Evolutionary conservation across 2,797 vertebrate species (phyloP).

Genomic region (Ctenopoma kingsleyae): DNA sequence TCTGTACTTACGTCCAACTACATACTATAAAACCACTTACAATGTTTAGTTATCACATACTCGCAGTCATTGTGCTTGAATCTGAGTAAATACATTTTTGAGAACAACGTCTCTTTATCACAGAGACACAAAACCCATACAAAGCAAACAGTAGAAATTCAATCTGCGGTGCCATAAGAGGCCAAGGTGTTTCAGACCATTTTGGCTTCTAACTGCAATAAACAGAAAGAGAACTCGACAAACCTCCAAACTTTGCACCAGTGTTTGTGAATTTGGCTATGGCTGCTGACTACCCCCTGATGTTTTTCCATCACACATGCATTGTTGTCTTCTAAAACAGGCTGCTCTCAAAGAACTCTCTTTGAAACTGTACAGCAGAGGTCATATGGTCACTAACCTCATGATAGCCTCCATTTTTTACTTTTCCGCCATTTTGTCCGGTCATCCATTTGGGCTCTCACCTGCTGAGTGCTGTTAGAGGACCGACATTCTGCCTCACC

Average conservation of each 20-base stretch:
- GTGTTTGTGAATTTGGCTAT: conserved; percentile 23
- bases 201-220: neutral
- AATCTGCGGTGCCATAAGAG: neutral
- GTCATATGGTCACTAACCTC: conserved; percentile 38
- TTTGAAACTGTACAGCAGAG: conserved; percentile 40
- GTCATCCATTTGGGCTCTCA: conserved; percentile 38
- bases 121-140: conserved; percentile 3
- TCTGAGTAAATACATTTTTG: neutral
- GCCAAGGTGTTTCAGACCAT: neutral
- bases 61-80: neutral
- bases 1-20: neutral
- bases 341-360: conserved; percentile 21
- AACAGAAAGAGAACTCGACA: conserved; percentile 10
- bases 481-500: conserved; percentile 40
- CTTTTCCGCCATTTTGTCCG: conserved; percentile 46
- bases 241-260: conserved; percentile 24
- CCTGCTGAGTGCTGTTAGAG: conserved; percentile 58
- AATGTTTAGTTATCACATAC: neutral
- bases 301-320: conserved; percentile 62
- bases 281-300: conserved; percentile 36
- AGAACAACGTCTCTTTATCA: neutral
- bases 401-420: conserved; percentile 45
- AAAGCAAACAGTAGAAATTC: neutral
- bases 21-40: neutral
- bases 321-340: conserved; percentile 56